Conservation (phyloP, 2,113 vertebrate genomes). For the Pseudorasbora parva region DNA sequence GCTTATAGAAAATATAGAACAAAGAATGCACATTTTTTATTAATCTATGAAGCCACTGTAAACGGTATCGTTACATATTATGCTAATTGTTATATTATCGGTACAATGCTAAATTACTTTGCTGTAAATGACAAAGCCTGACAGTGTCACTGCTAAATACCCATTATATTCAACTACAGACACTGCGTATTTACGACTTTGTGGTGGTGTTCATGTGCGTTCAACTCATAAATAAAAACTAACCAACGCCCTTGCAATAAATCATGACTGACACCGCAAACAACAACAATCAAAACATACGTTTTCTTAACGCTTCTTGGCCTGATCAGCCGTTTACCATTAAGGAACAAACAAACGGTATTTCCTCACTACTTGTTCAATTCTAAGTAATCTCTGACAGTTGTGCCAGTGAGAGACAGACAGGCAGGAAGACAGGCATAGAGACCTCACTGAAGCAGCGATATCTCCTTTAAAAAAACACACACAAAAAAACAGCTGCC, state of each 20-base stretch:
- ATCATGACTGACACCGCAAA: background rate
- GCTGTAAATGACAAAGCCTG: no score
- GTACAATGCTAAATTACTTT: no score
- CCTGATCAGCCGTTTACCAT: background rate
- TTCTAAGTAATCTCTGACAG: background rate
- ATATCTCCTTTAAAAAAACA: background rate
- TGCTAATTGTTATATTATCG: no score
- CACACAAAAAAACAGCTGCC: conserved; percentile 15
- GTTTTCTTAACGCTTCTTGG: background rate
- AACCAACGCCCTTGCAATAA: background rate
- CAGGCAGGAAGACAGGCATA: conserved; percentile 4
- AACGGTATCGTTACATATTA: no score
- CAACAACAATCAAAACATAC: background rate
- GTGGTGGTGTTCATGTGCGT: no score
- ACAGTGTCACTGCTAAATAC: no score
- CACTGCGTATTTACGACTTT: no score
- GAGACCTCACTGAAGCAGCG: conserved; percentile 40
- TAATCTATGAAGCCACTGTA: no score
- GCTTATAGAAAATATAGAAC: no score
- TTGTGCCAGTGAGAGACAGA: background rate
- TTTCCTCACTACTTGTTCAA: conserved; percentile 10
- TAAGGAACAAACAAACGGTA: background rate
- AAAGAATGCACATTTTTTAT: no score
- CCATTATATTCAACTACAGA: no score
- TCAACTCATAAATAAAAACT: no score